Evolutionary conservation across 2,888 invertebrate genomes (phyloP).

Genomic region (Chalcis sispes): DNA sequence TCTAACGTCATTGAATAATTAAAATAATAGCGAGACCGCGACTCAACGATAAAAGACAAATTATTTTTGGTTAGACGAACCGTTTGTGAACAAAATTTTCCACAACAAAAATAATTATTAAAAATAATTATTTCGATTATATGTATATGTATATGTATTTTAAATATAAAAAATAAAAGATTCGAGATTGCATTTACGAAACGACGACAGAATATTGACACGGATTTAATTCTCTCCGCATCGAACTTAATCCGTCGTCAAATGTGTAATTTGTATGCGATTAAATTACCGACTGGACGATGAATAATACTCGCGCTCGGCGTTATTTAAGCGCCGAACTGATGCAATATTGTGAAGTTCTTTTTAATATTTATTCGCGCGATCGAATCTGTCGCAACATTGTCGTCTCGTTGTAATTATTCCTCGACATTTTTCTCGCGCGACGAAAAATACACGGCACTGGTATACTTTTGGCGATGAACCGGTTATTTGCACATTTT

Average conservation of each 20-base stretch:
- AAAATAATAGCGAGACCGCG: no score
- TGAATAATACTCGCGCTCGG: constrained; percentile 13
- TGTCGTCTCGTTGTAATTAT: background rate
- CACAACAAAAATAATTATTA: no score
- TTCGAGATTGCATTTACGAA: background rate
- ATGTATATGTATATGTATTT: no score
- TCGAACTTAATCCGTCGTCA: constrained; percentile 27
- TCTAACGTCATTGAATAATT: no score
- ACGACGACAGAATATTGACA: constrained; percentile 5
- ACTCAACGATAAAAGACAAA: no score
- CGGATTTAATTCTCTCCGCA: constrained; percentile 21
- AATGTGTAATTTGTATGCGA: constrained; percentile 39
- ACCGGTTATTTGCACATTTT: background rate
- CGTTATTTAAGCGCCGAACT: constrained; percentile 15
- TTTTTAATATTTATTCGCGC: constrained; percentile 8
- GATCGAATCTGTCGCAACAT: background rate
- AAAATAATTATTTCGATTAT: no score
- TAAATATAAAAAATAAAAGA: background rate
- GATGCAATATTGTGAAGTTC: constrained; percentile 13
- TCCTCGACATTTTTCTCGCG: no score
- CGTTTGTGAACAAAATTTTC: no score
- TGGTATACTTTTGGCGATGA: background rate
- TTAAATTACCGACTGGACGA: constrained; percentile 24
- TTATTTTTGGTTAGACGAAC: no score
- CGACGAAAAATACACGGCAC: background rate